These are phyloP conservation scores for Drosophila phalerata DNA, from an alignment of 2,888 invertebrate genomes.

Conservation along the genomic window DNA sequence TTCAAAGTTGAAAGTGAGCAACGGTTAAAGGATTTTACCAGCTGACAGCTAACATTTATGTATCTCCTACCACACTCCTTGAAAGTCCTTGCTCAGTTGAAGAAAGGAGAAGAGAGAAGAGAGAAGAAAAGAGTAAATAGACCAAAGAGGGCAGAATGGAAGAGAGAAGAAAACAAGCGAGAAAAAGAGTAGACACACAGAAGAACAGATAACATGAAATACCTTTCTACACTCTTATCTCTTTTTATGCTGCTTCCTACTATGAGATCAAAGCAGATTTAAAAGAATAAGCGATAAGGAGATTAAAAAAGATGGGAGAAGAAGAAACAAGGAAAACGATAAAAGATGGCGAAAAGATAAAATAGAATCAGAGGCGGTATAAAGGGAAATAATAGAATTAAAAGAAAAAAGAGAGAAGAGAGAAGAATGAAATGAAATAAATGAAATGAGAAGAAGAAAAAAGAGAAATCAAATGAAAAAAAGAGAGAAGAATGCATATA, in stretches of 20 bases:
- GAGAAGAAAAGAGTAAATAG: background rate
- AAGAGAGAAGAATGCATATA: too few relatives aligned
- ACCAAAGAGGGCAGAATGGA: too few relatives aligned
- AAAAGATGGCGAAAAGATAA: too few relatives aligned
- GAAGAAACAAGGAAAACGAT: too few relatives aligned
- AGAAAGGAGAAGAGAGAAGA: background rate
- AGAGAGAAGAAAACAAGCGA: background rate
- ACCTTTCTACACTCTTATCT: too few relatives aligned
- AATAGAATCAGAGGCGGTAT: too few relatives aligned
- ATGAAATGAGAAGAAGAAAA: background rate
- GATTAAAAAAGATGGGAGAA: too few relatives aligned
- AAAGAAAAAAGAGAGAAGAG: too few relatives aligned
- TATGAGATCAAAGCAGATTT: too few relatives aligned
- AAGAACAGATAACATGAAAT: background rate
- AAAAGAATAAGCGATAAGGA: too few relatives aligned
- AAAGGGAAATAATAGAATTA: too few relatives aligned
- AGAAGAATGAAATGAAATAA: background rate
- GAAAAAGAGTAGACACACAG: background rate
- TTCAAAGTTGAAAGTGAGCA: conserved; percentile 56
- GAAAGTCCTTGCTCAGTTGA: background rate
- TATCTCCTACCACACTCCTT: background rate
- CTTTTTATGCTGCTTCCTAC: too few relatives aligned
- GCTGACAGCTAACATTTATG: conserved; percentile 17
- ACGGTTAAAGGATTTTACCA: conserved; percentile 50
- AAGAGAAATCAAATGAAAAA: background rate